Evolutionary conservation across 2,113 vertebrate genomes (phyloP).

Genomic region (Caranx ignobilis): DNA sequence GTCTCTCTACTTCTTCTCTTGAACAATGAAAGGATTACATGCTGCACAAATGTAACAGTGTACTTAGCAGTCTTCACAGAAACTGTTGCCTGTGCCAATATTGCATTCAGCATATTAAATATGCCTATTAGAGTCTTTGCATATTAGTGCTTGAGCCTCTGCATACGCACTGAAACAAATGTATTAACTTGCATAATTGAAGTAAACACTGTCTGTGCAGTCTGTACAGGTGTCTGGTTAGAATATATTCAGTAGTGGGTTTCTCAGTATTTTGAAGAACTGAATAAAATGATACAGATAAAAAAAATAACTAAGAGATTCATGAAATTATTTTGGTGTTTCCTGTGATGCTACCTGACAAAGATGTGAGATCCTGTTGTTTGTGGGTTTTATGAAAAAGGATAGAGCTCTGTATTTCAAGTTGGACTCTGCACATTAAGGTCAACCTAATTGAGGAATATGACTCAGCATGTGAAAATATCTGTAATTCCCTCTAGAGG

Average conservation of each 20-base stretch:
- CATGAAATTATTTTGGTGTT: background rate
- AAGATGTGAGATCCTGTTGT: background rate
- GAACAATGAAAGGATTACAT: constrained; percentile 31
- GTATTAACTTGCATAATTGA: constrained; percentile 42
- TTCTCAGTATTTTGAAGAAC: background rate
- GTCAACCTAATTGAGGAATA: background rate
- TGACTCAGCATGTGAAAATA: background rate
- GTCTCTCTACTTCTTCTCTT: constrained; percentile 16
- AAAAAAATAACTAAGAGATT: background rate
- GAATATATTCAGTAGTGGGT: background rate
- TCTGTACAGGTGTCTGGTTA: constrained; percentile 1
- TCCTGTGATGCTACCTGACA: background rate
- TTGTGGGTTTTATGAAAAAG: background rate
- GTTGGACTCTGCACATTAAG: too few species aligned
- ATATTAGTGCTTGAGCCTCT: constrained; percentile 10
- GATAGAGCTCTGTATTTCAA: background rate
- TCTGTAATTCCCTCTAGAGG: background rate
- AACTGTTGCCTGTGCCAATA: constrained; percentile 14
- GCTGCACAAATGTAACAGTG: constrained; percentile 17
- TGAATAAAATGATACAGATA: background rate
- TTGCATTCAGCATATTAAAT: constrained; percentile 34
- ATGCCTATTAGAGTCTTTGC: background rate
- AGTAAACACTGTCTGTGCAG: constrained; percentile 10
- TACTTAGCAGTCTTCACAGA: constrained; percentile 12
- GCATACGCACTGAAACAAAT: constrained; percentile 18